Base-by-base conservation (phyloP, 1,140 invertebrate genomes). In the Camponotus pennsylvanicus region DNA sequence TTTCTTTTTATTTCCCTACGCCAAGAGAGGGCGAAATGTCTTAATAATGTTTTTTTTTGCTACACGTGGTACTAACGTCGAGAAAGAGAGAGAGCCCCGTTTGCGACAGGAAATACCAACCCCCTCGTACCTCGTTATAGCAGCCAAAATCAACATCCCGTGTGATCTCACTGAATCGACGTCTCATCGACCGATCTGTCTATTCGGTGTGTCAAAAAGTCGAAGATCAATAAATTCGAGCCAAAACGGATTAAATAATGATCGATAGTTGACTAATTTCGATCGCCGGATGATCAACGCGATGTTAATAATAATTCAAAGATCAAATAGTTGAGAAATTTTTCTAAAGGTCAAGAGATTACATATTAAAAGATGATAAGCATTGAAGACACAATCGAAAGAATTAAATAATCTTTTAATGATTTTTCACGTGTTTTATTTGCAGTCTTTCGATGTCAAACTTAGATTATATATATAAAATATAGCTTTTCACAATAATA, bases 1-100 rank as follows among this genome's bases (percentile, higher is more conserved):
- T 66, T 55, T 64, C 52, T 66, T 40, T n/a, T 64, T 79, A 52
- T 52, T 52, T 52, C 34, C 34, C 40, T n/a, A 42, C 32, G 45
- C 34, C 63, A 40, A 67, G 52, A 88, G 27, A 80, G 82, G 83
- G 86, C 89, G 89, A 75, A 91, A 83, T 90, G 86, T 90, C 21
- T 90, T 90, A 88, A 90, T 90, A 90, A 91, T 88, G 78, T 52
- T 89, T 80, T 52, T 89, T 80, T 90, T 91, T 84, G 84, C 78
- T 90, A 75, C 18, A 73, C 67, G 88, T 91, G 86, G 34, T 64
- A 91, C 89, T 91, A 91, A 91, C 89, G 83, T 86, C 85, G 79
- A 87, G 76, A 89, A 75, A 85, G 79, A 90, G 76, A 89, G 73
- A 87, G 76, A 89, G 73, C 70, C 42, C 80, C 89, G 85, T 90